Percentiles rank a stretch among this genome's conserved stretches.
Conservation (phyloP, 92 coral and sea anemone species). For the Zoanthus gigantus region DNA sequence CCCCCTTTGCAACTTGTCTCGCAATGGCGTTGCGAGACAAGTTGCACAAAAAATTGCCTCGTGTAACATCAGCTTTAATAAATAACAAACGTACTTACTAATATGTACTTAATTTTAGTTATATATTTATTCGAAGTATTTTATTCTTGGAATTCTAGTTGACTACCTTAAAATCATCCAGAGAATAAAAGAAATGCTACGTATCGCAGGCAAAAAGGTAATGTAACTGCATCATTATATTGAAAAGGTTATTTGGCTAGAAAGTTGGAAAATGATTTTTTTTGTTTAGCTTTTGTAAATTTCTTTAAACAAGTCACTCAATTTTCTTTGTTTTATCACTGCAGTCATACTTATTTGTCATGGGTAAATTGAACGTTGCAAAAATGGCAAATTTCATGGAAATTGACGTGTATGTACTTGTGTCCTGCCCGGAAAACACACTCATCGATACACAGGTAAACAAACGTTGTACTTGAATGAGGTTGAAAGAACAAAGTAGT, state of each 20-base stretch:
- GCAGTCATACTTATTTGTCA: slow-evolving; percentile 89
- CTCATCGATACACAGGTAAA: slow-evolving; percentile 90
- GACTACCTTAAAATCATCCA: slow-evolving; percentile 83
- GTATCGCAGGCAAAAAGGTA: slow-evolving; percentile 87
- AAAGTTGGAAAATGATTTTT: neutral
- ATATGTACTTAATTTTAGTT: neutral
- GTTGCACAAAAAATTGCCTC: no score
- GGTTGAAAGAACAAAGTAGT: no score
- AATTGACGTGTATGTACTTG: slow-evolving; percentile 92
- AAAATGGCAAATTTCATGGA: slow-evolving; percentile 99
- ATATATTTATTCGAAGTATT: neutral
- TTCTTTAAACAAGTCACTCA: neutral
- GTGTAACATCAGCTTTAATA: neutral
- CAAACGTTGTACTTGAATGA: neutral
- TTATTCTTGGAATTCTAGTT: slow-evolving; percentile 54
- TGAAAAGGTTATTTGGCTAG: neutral
- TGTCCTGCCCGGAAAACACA: slow-evolving; percentile 96
- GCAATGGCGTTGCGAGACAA: no score
- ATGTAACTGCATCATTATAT: neutral
- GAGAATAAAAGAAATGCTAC: slow-evolving; percentile 82
- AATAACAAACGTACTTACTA: neutral
- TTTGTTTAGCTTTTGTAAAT: neutral
- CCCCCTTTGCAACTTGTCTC: no score
- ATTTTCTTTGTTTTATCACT: neutral
- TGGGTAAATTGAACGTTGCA: slow-evolving; percentile 94